These are phyloP conservation scores for Trigoniulus corallinus DNA, from an alignment of 1,140 invertebrate species.

Conservation along the genomic window DNA sequence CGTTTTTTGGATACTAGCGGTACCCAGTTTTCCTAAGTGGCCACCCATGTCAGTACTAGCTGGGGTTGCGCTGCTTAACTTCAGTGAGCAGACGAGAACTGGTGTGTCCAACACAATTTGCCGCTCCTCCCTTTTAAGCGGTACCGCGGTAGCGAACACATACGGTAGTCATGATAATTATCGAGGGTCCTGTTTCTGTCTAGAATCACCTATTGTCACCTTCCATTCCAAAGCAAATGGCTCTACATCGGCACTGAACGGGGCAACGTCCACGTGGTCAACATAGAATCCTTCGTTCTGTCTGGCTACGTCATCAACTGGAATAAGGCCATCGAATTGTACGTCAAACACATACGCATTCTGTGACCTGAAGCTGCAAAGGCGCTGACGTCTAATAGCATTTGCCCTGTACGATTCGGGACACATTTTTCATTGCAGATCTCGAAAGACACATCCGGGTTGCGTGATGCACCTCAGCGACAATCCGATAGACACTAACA, in stretches of 20 bases:
- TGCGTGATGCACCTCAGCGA: slow-evolving; percentile 86
- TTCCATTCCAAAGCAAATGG: slow-evolving; percentile 96
- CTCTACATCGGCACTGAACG: slow-evolving; percentile 93
- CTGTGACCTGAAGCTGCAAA: background rate
- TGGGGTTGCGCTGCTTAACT: too few relatives aligned
- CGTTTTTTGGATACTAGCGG: too few relatives aligned
- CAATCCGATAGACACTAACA: slow-evolving; percentile 85
- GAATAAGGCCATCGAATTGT: slow-evolving; percentile 99
- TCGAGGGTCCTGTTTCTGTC: too few relatives aligned
- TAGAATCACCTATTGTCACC: slow-evolving; percentile 83
- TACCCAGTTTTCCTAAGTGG: too few relatives aligned
- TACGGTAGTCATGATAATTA: too few relatives aligned
- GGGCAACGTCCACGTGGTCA: slow-evolving; percentile 94
- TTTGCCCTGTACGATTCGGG: background rate
- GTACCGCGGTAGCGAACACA: too few relatives aligned
- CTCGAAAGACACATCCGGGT: slow-evolving; percentile 85
- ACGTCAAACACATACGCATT: slow-evolving; percentile 34
- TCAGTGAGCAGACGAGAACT: too few relatives aligned
- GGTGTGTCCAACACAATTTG: too few relatives aligned
- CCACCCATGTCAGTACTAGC: too few relatives aligned
- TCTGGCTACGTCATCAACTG: slow-evolving; percentile 99
- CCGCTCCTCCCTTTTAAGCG: too few relatives aligned
- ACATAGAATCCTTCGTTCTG: slow-evolving; percentile 86
- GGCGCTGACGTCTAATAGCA: background rate
- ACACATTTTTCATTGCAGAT: slow-evolving; percentile 60